phyloP scores from a whole-genome alignment of 1,140 invertebrate species.

The Cotesia glomerata region DNA sequence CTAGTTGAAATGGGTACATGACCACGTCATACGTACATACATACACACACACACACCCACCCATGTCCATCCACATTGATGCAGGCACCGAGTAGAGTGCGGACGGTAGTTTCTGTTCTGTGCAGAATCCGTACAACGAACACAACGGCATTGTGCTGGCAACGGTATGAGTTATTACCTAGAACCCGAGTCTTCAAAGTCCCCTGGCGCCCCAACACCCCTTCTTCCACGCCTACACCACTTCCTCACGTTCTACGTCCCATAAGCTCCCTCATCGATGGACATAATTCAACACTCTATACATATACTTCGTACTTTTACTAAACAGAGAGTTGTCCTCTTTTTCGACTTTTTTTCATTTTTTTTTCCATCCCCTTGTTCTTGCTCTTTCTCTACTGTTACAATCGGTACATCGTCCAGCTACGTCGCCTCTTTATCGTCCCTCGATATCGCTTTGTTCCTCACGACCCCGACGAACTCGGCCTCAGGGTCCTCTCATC shows the following conservation, averaged over 20 bases:
- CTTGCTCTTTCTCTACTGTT: no score
- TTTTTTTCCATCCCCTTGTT: no score
- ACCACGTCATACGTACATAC: not conserved
- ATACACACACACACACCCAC: not conserved
- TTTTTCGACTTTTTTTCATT: no score
- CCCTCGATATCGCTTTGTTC: conserved; percentile 48
- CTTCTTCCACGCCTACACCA: conserved; percentile 37
- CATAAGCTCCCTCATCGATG: conserved; percentile 27
- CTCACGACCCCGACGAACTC: conserved; percentile 16
- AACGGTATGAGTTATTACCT: conserved; percentile 59
- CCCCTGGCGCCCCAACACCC: conserved; percentile 32
- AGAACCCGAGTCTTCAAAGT: conserved; percentile 45
- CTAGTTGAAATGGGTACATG: conserved; percentile 1
- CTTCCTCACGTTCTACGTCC: conserved; percentile 33
- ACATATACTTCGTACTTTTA: no score
- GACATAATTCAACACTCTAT: conserved; percentile 57
- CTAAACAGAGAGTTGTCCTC: no score
- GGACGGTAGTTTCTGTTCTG: conserved; percentile 41
- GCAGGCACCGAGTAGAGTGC: conserved; percentile 9
- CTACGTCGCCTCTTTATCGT: conserved; percentile 45
- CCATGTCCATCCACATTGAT: no score
- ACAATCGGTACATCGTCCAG: conserved; percentile 35
- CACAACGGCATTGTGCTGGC: conserved; percentile 59
- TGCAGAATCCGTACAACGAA: conserved; percentile 52
- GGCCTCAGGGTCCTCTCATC: conserved; percentile 2